Percentiles rank a stretch among this genome's conserved stretches.
Evolutionary conservation across 2,888 invertebrate species (phyloP).

Genomic region (Nomada goodeniana): DNA sequence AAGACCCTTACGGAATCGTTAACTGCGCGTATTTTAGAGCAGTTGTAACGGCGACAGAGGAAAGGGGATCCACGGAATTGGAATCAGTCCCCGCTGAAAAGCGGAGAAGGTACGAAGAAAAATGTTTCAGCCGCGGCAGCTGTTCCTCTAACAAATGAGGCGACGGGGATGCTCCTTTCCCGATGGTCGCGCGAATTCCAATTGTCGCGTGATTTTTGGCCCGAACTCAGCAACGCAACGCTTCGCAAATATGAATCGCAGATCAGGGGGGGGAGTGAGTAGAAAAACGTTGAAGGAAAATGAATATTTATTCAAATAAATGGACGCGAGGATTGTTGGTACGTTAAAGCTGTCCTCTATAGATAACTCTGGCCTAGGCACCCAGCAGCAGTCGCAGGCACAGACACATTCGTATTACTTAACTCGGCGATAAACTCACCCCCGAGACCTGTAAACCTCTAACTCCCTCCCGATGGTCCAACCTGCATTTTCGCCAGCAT

Average conservation of each 20-base stretch:
- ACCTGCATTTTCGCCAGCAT: constrained; percentile 75
- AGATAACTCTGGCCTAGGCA: constrained; percentile 78
- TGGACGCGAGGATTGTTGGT: constrained; percentile 74
- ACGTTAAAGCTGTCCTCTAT: constrained; percentile 78
- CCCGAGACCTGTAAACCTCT: constrained; percentile 78
- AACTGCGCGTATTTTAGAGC: constrained; percentile 80
- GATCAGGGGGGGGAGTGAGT: background rate
- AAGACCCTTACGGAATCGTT: constrained; percentile 80
- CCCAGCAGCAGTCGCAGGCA: constrained; percentile 74
- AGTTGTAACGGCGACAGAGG: constrained; percentile 71
- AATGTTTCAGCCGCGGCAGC: constrained; percentile 33
- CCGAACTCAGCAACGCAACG: background rate
- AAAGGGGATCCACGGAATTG: constrained; percentile 67
- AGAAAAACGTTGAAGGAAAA: constrained; percentile 59
- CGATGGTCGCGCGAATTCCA: constrained; percentile 10
- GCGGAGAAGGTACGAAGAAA: constrained; percentile 37
- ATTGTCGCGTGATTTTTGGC: background rate
- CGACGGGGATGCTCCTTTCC: background rate
- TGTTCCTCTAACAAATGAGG: constrained; percentile 1
- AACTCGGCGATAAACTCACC: constrained; percentile 85
- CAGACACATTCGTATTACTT: constrained; percentile 86
- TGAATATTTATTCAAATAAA: constrained; percentile 80
- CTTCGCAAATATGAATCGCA: background rate
- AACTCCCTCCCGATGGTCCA: constrained; percentile 72
- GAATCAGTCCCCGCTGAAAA: constrained; percentile 63